Evolutionary conservation across 2,888 invertebrate species (phyloP).

Genomic region (Eilema depressum): DNA sequence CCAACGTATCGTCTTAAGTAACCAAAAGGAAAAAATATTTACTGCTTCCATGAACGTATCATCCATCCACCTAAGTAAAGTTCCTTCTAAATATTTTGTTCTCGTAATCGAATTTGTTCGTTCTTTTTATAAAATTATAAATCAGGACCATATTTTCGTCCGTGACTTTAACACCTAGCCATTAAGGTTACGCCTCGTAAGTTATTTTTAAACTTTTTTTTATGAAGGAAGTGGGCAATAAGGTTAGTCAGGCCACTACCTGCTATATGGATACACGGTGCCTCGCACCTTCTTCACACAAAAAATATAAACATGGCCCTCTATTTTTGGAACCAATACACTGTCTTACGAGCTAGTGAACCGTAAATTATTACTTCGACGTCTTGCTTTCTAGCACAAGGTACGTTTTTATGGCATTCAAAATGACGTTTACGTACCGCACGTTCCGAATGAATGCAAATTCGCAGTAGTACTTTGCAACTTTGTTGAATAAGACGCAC

Average conservation of each 20-base stretch:
- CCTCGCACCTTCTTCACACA: conserved; percentile 78
- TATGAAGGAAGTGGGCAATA: conserved; percentile 79
- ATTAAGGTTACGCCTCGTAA: conserved; percentile 63
- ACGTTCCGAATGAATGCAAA: conserved; percentile 29
- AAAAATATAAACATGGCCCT: conserved; percentile 74
- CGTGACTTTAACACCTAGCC: conserved; percentile 68
- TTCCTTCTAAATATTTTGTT: conserved; percentile 34
- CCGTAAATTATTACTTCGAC: conserved; percentile 67
- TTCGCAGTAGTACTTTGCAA: conserved; percentile 32
- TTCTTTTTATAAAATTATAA: conserved; percentile 54
- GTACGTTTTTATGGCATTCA: conserved; percentile 46
- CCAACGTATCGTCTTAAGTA: conserved; percentile 68
- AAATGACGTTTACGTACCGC: conserved; percentile 47
- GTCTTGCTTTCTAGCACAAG: conserved; percentile 57
- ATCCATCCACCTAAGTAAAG: conserved; percentile 32
- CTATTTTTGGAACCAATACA: conserved; percentile 71
- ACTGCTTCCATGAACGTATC: conserved; percentile 27
- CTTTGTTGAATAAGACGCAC: conserved; percentile 19
- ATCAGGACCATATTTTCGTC: conserved; percentile 54
- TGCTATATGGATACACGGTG: conserved; percentile 60
- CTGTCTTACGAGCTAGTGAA: conserved; percentile 62
- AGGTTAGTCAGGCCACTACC: conserved; percentile 72
- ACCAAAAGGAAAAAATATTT: conserved; percentile 45
- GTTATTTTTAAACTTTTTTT: conserved; percentile 67
- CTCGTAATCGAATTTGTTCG: conserved; percentile 32